Evolutionary conservation across 2,113 vertebrate genomes (phyloP).

Genomic region (Pelvicachromis taeniatus): DNA sequence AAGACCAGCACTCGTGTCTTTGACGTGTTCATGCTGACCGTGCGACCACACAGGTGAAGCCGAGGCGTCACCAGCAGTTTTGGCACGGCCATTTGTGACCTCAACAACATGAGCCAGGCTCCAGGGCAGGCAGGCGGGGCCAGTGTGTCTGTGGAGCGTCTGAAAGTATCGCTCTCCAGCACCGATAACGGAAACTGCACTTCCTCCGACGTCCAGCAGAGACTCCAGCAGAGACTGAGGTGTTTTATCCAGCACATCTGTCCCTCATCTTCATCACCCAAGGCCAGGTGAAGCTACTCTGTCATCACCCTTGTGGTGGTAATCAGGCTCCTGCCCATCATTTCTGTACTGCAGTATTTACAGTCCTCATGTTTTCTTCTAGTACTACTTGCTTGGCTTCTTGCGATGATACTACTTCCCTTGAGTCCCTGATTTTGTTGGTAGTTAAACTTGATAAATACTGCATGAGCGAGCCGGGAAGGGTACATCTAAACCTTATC

Average conservation of each 20-base stretch:
- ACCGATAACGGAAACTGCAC: background rate
- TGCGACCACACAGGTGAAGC: background rate
- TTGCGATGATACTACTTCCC: background rate
- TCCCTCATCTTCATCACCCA: background rate
- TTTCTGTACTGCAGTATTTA: background rate
- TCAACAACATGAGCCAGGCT: background rate
- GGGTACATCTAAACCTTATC: background rate
- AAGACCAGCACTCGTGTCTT: background rate
- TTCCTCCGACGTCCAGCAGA: background rate
- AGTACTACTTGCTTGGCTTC: accelerated
- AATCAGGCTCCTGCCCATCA: no score
- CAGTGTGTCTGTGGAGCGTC: no score
- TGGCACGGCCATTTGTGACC: background rate
- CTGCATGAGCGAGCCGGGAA: background rate
- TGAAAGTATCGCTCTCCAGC: background rate
- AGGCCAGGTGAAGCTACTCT: accelerated
- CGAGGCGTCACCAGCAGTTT: background rate
- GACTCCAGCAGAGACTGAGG: background rate
- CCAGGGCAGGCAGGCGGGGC: no score
- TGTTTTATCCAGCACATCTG: background rate
- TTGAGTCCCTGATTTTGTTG: background rate
- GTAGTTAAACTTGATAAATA: background rate
- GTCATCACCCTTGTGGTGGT: background rate
- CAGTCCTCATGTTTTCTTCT: background rate
- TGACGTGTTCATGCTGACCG: no score